Conservation (phyloP, 1,140 invertebrate genomes). For the Spodoptera litura region DNA sequence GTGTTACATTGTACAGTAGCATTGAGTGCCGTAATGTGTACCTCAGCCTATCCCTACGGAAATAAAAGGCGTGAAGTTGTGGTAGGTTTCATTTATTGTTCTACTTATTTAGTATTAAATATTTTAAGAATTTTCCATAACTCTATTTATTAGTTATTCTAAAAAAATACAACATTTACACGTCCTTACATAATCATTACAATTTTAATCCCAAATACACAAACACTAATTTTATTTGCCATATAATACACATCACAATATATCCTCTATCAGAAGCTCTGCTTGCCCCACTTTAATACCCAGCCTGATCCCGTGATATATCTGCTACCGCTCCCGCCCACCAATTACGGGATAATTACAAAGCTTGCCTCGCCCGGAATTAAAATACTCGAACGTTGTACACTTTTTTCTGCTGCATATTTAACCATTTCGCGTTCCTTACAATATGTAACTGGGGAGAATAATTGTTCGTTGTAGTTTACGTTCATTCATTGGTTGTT, state of each 20-base stretch:
- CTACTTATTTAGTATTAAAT: too few species aligned
- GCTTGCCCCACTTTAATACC: constrained; percentile 16
- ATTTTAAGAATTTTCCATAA: too few species aligned
- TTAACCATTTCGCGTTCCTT: constrained; percentile 40
- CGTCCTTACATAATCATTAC: too few species aligned
- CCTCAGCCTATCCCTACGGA: too few species aligned
- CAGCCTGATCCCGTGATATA: constrained; percentile 55
- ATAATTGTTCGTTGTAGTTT: background rate
- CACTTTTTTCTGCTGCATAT: constrained; percentile 41
- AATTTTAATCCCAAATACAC: too few species aligned
- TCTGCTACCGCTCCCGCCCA: constrained; percentile 74
- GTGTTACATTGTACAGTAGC: too few species aligned
- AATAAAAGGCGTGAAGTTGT: too few species aligned
- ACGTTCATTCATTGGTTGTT: background rate
- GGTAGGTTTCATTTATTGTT: too few species aligned
- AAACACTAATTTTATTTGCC: too few species aligned
- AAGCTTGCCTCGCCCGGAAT: constrained; percentile 57
- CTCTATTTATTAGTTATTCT: too few species aligned
- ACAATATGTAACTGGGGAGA: constrained; percentile 7
- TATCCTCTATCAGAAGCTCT: background rate
- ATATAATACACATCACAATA: background rate
- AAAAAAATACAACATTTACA: too few species aligned
- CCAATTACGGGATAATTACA: constrained; percentile 83
- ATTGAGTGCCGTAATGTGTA: too few species aligned
- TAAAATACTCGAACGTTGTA: constrained; percentile 44